These are phyloP conservation scores for Amphipoea oculea DNA, from an alignment of 2,888 invertebrate species.

Conservation along the genomic window DNA sequence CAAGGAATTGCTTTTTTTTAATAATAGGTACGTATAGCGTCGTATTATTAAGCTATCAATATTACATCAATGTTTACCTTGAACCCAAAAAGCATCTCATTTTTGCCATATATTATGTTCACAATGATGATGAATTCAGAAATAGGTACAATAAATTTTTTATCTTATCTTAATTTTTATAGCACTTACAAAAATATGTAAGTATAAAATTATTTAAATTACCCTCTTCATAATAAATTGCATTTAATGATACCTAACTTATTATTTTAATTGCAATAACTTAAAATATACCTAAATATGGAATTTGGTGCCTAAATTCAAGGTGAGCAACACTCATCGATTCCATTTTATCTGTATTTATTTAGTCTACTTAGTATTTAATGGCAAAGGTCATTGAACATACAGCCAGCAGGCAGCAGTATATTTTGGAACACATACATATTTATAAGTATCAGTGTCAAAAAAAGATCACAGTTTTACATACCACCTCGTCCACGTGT, in stretches of 20 bases:
- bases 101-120: neutral
- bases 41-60: neutral
- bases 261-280: constrained; percentile 20
- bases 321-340: constrained; percentile 15
- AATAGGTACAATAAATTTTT: neutral
- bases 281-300: neutral
- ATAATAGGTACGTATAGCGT: neutral
- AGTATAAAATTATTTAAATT: constrained; percentile 31
- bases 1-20: neutral
- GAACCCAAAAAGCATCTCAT: neutral
- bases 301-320: constrained; percentile 21
- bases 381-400: constrained; percentile 50
- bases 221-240: constrained; percentile 28
- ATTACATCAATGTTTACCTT: neutral
- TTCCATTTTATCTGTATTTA: constrained; percentile 32
- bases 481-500: constrained; percentile 55
- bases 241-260: constrained; percentile 35
- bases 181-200: constrained; percentile 12
- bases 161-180: constrained; percentile 25
- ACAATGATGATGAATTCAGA: neutral
- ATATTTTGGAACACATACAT: constrained; percentile 62
- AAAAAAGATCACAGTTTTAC: constrained; percentile 36
- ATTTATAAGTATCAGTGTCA: constrained; percentile 32
- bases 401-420: constrained; percentile 24
- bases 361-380: constrained; percentile 23